These are phyloP conservation scores for Orthonevra nobilis DNA, from an alignment of 2,888 invertebrate species.

Conservation along the genomic window DNA sequence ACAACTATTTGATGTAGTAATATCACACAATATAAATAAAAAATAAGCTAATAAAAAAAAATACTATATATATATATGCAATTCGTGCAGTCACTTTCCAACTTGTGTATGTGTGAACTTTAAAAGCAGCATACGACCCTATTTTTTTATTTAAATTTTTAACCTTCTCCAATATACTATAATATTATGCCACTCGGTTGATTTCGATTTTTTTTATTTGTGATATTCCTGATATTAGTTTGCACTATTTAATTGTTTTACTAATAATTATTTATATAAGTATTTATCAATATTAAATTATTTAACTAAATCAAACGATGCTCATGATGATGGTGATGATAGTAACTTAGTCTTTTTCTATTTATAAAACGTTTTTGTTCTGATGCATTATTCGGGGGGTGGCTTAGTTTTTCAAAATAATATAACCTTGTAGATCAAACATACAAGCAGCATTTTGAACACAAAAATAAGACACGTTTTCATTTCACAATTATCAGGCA, in stretches of 20 bases:
- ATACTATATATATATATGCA: background rate
- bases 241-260: constrained; percentile 66
- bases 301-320: constrained; percentile 61
- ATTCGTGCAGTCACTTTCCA: constrained; percentile 37
- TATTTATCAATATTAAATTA: constrained; percentile 26
- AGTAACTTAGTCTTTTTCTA: constrained; percentile 41
- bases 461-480: no score
- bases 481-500: no score
- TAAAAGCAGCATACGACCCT: constrained; percentile 27
- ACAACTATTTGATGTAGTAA: constrained; percentile 63
- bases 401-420: no score
- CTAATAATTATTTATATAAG: constrained; percentile 32
- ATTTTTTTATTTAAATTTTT: constrained; percentile 13
- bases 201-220: constrained; percentile 9
- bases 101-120: constrained; percentile 57
- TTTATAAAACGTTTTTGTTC: constrained; percentile 43
- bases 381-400: constrained; percentile 22
- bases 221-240: constrained; percentile 62
- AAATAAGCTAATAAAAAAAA: constrained; percentile 10
- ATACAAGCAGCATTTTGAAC: constrained; percentile 11
- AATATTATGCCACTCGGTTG: constrained; percentile 30
- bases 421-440: no score
- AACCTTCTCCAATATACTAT: constrained; percentile 16
- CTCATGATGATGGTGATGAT: constrained; percentile 60
- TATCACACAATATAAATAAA: constrained; percentile 46